Evolutionary conservation across 2,113 vertebrate genomes (phyloP), one percentile per base, ranked within the genome.

Genomic region (Anoplopoma fimbria): DNA sequence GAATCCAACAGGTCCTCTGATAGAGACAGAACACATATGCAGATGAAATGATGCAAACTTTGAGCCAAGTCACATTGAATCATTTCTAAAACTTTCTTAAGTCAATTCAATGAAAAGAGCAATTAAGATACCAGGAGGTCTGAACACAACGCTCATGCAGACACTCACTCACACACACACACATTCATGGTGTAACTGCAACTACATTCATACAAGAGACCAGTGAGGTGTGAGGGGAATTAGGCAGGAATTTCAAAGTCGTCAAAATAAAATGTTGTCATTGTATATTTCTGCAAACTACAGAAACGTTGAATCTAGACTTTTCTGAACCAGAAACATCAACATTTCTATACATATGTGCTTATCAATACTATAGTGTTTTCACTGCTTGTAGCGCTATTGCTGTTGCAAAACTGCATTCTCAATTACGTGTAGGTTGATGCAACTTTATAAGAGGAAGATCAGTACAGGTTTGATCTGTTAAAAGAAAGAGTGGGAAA

Each of bases 11-110:
- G 38, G 63, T 27, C 15, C 3, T 76, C 85, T 76, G 7, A 3
- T 9, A 21, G 36, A 81, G 12, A 88, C 47, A 90, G 4, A 89
- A 69, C 65, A 78, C 31, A 76, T 25, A 0, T 33, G 10, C 19
- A 40, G 19, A 60, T 76, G 5, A 86, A 70, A 83, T 77, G 34
- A 19, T 74, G n/a, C 21, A 40, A 49, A 1, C 19, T 23, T 57
- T 64, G 9, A 10, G 13, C 31, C 57, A 57, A 57, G 57, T 65
- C 64, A n/a, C 19, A 25, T 21, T 63, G 29, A 47, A 75, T 69
- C 49, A 38, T 73, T 53, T 40, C 21, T 13, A 25, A 49, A 42
- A 17, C 17, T 70, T 53, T 68, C 34, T 62, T 25, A 61, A 21
- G 40, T 45, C 13, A 15, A 31, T 45, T 60, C 6, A 60, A 3